phyloP scores from a whole-genome alignment of 2,797 vertebrate genomes.

The Cossypha niveicapilla region DNA sequence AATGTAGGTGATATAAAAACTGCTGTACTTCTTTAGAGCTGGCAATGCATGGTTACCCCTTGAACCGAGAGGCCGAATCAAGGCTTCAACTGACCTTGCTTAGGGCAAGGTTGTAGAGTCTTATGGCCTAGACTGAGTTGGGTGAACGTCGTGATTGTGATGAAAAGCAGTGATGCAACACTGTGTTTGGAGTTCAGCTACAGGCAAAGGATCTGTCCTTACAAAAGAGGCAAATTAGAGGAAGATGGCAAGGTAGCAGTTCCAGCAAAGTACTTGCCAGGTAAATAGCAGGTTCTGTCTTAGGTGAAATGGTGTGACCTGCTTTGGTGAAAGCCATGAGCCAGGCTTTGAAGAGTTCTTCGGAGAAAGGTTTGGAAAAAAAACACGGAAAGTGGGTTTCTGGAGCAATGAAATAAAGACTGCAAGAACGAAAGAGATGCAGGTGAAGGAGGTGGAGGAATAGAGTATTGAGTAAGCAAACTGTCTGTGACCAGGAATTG shows the following conservation, averaged over 20 bases:
- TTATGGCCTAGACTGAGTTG: neutral
- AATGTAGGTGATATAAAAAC: neutral
- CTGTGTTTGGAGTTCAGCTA: neutral
- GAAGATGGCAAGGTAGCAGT: neutral
- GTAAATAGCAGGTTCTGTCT: neutral
- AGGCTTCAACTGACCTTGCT: neutral
- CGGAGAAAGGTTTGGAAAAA: neutral
- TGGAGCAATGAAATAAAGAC: conserved; percentile 9
- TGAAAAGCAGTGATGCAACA: neutral
- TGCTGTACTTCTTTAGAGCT: neutral
- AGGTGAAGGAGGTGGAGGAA: conserved; percentile 12
- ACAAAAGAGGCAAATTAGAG: neutral
- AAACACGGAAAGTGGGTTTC: conserved; percentile 24
- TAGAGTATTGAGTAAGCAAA: conserved; percentile 40
- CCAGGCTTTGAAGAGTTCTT: neutral
- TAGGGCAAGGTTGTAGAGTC: neutral
- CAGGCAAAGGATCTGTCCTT: neutral
- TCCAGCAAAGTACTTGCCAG: neutral
- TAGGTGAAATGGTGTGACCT: neutral
- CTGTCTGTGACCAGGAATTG: conserved; percentile 14
- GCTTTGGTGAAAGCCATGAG: neutral
- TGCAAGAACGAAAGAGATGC: neutral
- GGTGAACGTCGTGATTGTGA: neutral
- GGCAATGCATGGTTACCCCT: neutral
- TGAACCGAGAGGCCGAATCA: neutral